Evolutionary conservation across 2,113 vertebrate species (phyloP).

Genomic region (Apteryx mantelli): DNA sequence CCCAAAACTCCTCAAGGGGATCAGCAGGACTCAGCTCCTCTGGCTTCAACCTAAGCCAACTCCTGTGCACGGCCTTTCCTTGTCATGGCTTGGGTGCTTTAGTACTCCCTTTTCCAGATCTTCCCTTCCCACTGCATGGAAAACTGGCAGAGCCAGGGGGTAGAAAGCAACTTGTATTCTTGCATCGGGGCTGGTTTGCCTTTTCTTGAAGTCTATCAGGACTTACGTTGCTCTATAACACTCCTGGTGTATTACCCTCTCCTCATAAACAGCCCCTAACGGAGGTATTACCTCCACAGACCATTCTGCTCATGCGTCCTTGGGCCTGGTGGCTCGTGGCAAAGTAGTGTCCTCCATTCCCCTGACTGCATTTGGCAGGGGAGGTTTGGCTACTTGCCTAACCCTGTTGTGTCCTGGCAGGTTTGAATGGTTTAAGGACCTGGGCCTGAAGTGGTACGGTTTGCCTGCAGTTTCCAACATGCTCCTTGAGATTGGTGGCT

Average conservation of each 20-base stretch:
- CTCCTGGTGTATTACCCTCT: not conserved
- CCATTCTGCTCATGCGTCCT: not conserved
- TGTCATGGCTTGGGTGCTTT: not conserved
- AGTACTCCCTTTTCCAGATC: not conserved
- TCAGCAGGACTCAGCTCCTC: not conserved
- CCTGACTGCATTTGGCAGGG: fast-evolving
- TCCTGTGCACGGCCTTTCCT: not conserved
- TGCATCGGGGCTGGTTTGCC: not conserved
- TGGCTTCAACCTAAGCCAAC: not conserved
- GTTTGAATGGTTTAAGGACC: slow-evolving; percentile 93
- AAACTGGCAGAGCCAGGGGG: not conserved
- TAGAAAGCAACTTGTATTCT: not conserved
- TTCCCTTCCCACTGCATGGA: not conserved
- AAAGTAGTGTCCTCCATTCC: not conserved
- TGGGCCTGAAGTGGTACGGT: slow-evolving; percentile 94
- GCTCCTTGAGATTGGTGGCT: slow-evolving; percentile 94
- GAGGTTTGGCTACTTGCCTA: not conserved
- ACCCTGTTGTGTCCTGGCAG: slow-evolving; percentile 63
- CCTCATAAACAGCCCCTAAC: not conserved
- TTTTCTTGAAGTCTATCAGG: not conserved
- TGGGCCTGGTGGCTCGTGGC: not conserved
- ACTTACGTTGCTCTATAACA: fast-evolving
- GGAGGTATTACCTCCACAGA: not conserved
- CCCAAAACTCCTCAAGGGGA: fast-evolving
- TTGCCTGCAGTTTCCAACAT: slow-evolving; percentile 95